phyloP scores from a whole-genome alignment of 2,888 invertebrate genomes.

The Tipula lateralis region DNA sequence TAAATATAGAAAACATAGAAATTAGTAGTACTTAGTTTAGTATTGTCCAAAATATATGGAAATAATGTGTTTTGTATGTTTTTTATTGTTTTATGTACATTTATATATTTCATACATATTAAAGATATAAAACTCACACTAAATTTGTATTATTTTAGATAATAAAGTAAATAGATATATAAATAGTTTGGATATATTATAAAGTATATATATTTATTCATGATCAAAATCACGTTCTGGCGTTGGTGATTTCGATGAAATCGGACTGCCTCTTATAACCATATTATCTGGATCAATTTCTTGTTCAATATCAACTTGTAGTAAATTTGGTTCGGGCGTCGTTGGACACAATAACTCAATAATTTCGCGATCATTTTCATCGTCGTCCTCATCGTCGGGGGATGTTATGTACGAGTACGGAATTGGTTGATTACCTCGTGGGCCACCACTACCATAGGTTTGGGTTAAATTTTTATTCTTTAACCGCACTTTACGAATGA shows the following conservation, averaged over 20 bases:
- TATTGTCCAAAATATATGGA: not conserved
- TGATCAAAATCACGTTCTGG: conserved; percentile 35
- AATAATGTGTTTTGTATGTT: not conserved
- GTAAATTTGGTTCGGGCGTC: conserved; percentile 20
- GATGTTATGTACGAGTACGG: not conserved
- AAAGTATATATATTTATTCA: not conserved
- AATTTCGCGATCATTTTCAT: not conserved
- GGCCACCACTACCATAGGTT: not conserved
- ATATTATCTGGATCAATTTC: conserved; percentile 48
- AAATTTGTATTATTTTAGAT: not conserved
- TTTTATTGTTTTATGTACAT: conserved; percentile 24
- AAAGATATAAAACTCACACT: not conserved
- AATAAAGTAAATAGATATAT: not conserved
- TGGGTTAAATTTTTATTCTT: not conserved
- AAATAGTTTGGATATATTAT: not conserved
- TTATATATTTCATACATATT: not conserved
- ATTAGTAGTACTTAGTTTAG: not conserved
- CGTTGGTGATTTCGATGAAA: conserved; percentile 41
- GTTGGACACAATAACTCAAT: not conserved
- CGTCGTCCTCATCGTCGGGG: not conserved
- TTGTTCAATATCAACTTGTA: conserved; percentile 42
- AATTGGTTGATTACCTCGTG: conserved; percentile 1
- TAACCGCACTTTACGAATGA: not conserved
- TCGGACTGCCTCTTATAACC: conserved; percentile 41
- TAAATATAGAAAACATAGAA: not conserved